These are phyloP conservation scores for Gryon sp. DNA, from an alignment of 1,140 invertebrate species.

Conservation along the genomic window DNA sequence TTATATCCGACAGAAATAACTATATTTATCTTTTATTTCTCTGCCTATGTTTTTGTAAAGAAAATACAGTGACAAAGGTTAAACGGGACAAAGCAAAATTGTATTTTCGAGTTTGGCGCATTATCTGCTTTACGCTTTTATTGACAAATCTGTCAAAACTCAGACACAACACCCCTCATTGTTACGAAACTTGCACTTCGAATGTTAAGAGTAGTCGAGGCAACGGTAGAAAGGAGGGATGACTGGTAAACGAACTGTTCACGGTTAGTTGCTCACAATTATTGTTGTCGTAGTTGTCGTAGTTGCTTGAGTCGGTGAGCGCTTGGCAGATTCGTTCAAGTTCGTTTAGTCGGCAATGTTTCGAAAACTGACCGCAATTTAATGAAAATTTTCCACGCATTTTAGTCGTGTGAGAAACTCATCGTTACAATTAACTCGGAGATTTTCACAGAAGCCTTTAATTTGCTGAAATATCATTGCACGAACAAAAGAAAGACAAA, in stretches of 20 bases:
- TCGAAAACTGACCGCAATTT: conserved; percentile 56
- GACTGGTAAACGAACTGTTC: conserved; percentile 48
- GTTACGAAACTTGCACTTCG: conserved; percentile 43
- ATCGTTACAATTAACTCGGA: background rate
- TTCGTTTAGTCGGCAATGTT: conserved; percentile 54
- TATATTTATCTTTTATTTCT: conserved; percentile 2
- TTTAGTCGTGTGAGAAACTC: no score
- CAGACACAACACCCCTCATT: conserved; percentile 8
- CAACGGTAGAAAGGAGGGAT: no score
- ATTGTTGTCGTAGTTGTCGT: conserved; percentile 53
- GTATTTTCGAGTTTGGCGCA: conserved; percentile 9
- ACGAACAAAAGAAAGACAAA: background rate
- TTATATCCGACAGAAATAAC: no score
- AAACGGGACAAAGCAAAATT: background rate
- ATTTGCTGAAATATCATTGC: conserved; percentile 6
- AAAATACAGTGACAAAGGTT: conserved; percentile 12
- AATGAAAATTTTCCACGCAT: conserved; percentile 50
- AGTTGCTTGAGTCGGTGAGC: conserved; percentile 22
- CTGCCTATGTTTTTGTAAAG: background rate
- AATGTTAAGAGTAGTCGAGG: conserved; percentile 23
- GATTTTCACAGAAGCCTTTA: background rate
- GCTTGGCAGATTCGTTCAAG: conserved; percentile 40
- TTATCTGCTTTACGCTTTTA: conserved; percentile 28
- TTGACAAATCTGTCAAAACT: conserved; percentile 45
- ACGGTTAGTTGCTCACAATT: conserved; percentile 60